Evolutionary conservation across 2,113 vertebrate species (phyloP).

Genomic region (Panthera tigris): DNA sequence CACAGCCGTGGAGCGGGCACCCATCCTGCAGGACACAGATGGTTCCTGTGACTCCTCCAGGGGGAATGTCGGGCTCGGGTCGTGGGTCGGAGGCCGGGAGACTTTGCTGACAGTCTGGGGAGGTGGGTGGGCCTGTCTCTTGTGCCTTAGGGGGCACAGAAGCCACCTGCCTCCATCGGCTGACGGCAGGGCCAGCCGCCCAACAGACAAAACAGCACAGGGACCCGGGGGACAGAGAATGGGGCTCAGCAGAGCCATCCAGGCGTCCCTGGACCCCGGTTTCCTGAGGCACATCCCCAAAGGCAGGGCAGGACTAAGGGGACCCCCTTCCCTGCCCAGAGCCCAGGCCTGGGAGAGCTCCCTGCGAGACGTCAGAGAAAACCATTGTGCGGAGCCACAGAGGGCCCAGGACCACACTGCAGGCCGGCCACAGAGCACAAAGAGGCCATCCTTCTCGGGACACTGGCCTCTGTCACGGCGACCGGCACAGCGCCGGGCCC

Average conservation of each 20-base stretch:
- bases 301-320: background rate
- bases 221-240: background rate
- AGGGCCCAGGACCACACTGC: background rate
- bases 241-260: background rate
- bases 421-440: slow-evolving; percentile 39
- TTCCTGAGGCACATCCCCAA: background rate
- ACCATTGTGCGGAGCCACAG: background rate
- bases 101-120: background rate
- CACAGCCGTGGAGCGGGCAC: background rate
- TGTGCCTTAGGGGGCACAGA: fast-evolving
- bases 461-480: slow-evolving; percentile 63
- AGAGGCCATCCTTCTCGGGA: slow-evolving; percentile 62
- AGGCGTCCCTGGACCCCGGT: no score
- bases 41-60: background rate
- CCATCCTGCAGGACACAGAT: fast-evolving
- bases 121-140: background rate
- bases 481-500: background rate
- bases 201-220: no score
- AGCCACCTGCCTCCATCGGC: fast-evolving
- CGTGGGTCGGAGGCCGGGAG: background rate
- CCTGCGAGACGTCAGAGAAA: slow-evolving; percentile 20
- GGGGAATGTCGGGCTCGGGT: background rate
- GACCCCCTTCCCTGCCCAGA: background rate
- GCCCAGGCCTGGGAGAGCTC: background rate
- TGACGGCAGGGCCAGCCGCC: fast-evolving